phyloP scores from a whole-genome alignment of 2,113 vertebrate genomes.

The Eubucco bourcierii region DNA sequence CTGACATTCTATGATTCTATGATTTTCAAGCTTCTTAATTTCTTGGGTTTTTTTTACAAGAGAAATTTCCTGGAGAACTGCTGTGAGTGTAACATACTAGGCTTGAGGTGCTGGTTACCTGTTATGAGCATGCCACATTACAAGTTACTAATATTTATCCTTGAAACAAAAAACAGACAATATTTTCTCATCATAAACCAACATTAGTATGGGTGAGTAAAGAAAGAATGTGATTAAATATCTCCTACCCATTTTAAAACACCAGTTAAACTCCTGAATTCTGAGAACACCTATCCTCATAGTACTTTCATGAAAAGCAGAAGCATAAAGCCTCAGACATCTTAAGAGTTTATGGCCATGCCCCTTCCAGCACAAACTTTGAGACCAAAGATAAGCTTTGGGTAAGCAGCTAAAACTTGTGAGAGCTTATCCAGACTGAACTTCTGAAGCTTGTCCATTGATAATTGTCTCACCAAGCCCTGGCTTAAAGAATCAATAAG shows the following conservation, averaged over 20 bases:
- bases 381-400: background rate
- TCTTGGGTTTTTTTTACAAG: background rate
- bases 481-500: background rate
- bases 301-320: background rate
- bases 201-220: background rate
- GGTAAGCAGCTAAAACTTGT: background rate
- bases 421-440: background rate
- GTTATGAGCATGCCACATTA: background rate
- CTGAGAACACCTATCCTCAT: background rate
- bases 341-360: background rate
- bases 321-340: background rate
- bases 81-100: background rate
- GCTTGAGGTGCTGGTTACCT: background rate
- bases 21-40: background rate
- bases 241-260: background rate
- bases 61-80: background rate
- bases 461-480: background rate
- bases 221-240: background rate
- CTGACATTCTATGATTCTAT: no score
- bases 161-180: background rate
- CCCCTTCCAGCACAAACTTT: background rate
- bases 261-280: background rate
- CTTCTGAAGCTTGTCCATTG: background rate
- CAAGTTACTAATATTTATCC: background rate
- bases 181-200: background rate